Evolutionary conservation across 2,888 invertebrate species (phyloP).

Genomic region (Allolobophora icterica): DNA sequence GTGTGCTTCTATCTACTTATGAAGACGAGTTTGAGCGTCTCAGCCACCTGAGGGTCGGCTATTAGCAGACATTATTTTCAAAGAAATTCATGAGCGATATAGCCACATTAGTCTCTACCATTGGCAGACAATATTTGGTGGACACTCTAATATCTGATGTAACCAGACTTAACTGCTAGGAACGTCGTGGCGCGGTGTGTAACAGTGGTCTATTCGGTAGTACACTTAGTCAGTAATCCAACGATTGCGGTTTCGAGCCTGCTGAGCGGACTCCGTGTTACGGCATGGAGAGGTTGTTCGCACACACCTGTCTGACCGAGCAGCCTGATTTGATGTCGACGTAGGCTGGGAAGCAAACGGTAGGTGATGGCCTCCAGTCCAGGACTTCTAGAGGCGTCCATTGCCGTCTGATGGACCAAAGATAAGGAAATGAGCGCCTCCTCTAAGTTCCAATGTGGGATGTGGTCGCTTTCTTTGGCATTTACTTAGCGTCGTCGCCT

Average conservation of each 20-base stretch:
- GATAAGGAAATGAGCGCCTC: not conserved
- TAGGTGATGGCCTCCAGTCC: not conserved
- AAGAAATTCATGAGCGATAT: not conserved
- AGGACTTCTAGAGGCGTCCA: not conserved
- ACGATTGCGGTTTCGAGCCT: not conserved
- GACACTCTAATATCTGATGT: not conserved
- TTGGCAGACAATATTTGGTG: not conserved
- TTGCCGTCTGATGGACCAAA: not conserved
- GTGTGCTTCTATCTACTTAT: not conserved
- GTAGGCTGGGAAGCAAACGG: not conserved
- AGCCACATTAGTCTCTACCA: not conserved
- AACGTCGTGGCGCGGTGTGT: not conserved
- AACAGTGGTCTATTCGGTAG: not conserved
- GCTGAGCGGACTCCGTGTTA: no score
- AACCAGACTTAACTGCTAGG: not conserved
- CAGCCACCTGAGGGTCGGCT: not conserved
- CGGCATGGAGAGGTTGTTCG: not conserved
- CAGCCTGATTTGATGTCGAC: not conserved
- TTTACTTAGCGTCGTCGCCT: not conserved
- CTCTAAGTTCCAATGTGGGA: not conserved
- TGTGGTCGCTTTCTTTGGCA: not conserved
- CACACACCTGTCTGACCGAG: not conserved
- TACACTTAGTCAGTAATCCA: conserved; percentile 6
- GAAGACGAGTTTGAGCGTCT: not conserved
- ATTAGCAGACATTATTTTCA: not conserved